Base-by-base conservation (phyloP, 2,113 vertebrate genomes). In the Alosa alosa region DNA sequence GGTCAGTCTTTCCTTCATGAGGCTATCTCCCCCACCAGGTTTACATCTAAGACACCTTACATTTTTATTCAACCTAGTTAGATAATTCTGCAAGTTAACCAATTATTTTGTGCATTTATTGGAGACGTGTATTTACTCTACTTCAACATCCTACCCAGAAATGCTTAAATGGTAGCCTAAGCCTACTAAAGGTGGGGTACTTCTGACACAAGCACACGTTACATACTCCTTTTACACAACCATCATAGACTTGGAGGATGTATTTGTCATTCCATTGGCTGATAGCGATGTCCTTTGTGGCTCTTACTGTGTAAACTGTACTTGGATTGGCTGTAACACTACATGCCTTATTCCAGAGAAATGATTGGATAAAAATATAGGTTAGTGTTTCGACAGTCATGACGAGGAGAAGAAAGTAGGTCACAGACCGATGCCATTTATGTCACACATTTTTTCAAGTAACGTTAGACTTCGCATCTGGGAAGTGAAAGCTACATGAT, bases 301-400 rank as follows among this genome's bases (percentile, higher is more conserved):
- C 87, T 85, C 45, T 72, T 86, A 84, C 17, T 15, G 72, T 44
- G 68, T 68, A 81, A 88, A 39, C 82, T 6, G 1, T 20, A 2
- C 1, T 60, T 10, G 68, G 88, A 94, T 94, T 95, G 93, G 95
- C 44, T 50, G 6, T 6, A 18, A 0, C 44, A 44, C 50, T 13
- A 83, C 88, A 45, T 64, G 39, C 81, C 75, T 31, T 52, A 68
- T 47, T 86, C 81, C 88, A 0, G 45, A 0, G 6, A 81, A 81
- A 39, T 85, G 45, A 95, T 95, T 95, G 94, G 95, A 64, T 78
- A 84, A 90, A 89, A 95, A 95, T 95, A 92, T 95, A 95, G 95
- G 95, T 95, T 95, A 95, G 95, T 95, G 94, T 93, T 94, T 89
- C 94, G 94, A 94, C 92, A 91, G 93, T 91, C 92, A 93, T 94